Evolutionary conservation across 2,113 vertebrate species (phyloP).

Genomic region (Thymallus thymallus): DNA sequence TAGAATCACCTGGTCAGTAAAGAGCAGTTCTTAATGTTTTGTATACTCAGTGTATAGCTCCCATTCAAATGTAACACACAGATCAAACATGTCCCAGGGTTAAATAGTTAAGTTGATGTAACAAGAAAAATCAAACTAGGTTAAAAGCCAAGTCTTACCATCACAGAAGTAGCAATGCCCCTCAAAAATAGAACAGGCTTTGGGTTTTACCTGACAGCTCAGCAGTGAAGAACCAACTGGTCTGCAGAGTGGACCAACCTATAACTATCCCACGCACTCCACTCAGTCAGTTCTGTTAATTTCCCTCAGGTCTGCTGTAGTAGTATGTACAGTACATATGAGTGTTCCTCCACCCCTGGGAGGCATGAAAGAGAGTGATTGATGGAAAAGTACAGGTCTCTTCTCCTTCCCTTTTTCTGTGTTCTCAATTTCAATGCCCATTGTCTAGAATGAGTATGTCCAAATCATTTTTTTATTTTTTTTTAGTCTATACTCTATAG

Average conservation of each 20-base stretch:
- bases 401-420: neutral
- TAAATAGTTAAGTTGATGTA: neutral
- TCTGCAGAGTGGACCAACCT: neutral
- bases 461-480: neutral
- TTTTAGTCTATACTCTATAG: neutral
- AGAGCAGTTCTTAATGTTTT: neutral
- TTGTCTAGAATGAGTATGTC: neutral
- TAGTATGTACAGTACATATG: neutral
- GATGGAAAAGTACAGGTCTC: slow-evolving; percentile 1
- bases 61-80: neutral
- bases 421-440: neutral
- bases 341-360: neutral
- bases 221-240: neutral
- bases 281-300: too few species aligned
- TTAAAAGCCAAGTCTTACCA: neutral
- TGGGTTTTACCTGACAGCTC: neutral
- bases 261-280: neutral
- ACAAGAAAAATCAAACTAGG: neutral
- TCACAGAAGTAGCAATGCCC: neutral
- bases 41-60: neutral
- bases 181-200: neutral
- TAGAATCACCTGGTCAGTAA: neutral
- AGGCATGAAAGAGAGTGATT: neutral
- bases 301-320: neutral
- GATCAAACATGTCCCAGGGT: neutral